phyloP scores from a whole-genome alignment of 2,113 vertebrate genomes.

The Atherinomorus stipes region DNA sequence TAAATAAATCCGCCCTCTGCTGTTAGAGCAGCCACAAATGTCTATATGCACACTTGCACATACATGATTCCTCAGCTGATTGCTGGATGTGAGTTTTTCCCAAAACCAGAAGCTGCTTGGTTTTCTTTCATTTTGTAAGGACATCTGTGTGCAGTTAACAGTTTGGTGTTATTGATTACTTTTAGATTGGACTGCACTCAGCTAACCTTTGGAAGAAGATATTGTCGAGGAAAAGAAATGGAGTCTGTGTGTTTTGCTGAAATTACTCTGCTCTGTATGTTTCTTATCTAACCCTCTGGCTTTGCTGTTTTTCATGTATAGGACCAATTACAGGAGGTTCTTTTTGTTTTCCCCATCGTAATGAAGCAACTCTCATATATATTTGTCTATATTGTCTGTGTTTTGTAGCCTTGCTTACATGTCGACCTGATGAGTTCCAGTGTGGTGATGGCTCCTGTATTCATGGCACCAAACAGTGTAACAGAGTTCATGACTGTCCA shows the following conservation, averaged over 20 bases:
- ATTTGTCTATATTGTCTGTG: slow-evolving; percentile 9
- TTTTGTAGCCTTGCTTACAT: slow-evolving; percentile 88
- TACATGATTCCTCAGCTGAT: slow-evolving; percentile 34
- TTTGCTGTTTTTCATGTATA: not conserved
- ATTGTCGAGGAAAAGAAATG: not conserved
- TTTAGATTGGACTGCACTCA: slow-evolving; percentile 34
- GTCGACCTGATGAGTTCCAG: slow-evolving; percentile 93
- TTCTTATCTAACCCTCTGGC: no score
- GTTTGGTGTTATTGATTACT: slow-evolving; percentile 49
- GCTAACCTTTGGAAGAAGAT: slow-evolving; percentile 14
- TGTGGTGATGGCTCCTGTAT: slow-evolving; percentile 94
- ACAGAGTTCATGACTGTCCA: slow-evolving; percentile 90
- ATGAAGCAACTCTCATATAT: not conserved
- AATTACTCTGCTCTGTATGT: not conserved
- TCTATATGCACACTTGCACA: slow-evolving; percentile 32
- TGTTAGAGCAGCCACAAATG: slow-evolving; percentile 53
- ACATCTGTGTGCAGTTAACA: slow-evolving; percentile 29
- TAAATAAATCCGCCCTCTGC: slow-evolving; percentile 66
- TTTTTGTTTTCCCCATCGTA: not conserved
- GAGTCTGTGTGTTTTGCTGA: not conserved
- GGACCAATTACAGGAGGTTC: no score
- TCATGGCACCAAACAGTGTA: slow-evolving; percentile 91
- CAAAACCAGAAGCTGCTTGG: slow-evolving; percentile 27
- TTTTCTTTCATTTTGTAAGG: slow-evolving; percentile 37
- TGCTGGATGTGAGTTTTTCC: slow-evolving; percentile 32